A percentile compares a stretch with the other conserved stretches of the same genome.
Conservation (phyloP, 2,113 vertebrate species). For the Strigops habroptila region DNA sequence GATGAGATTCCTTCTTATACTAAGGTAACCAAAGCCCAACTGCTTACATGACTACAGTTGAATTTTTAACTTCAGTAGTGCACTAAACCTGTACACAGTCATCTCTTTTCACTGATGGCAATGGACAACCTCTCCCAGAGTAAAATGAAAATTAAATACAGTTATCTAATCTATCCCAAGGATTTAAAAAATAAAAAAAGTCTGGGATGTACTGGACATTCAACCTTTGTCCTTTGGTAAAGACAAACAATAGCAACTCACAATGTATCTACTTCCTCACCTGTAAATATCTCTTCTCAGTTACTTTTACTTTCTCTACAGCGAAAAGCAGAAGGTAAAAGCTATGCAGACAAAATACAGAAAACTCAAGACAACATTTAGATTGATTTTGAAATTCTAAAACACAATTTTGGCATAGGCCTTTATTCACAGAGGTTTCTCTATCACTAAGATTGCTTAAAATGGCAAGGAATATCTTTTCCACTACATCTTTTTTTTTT, state of each 20-base stretch:
- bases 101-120: neutral
- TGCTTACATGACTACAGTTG: neutral
- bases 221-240: neutral
- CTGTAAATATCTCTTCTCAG: neutral
- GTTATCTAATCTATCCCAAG: neutral
- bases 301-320: neutral
- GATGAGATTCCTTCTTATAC: neutral
- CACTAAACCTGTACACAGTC: neutral
- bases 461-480: conserved; percentile 6
- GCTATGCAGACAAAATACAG: neutral
- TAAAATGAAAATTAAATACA: neutral
- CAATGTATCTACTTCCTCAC: neutral
- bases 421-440: conserved; percentile 43
- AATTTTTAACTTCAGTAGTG: neutral
- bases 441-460: conserved; percentile 19
- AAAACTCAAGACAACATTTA: neutral
- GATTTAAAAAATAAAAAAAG: neutral
- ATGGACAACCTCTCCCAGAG: neutral
- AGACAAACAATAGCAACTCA: neutral
- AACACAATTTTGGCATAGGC: neutral
- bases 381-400: neutral
- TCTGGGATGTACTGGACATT: neutral
- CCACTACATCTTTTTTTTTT: neutral
- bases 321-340: neutral
- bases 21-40: neutral